phyloP scores from a whole-genome alignment of 2,888 invertebrate species.

The Aporophyla nigra region DNA sequence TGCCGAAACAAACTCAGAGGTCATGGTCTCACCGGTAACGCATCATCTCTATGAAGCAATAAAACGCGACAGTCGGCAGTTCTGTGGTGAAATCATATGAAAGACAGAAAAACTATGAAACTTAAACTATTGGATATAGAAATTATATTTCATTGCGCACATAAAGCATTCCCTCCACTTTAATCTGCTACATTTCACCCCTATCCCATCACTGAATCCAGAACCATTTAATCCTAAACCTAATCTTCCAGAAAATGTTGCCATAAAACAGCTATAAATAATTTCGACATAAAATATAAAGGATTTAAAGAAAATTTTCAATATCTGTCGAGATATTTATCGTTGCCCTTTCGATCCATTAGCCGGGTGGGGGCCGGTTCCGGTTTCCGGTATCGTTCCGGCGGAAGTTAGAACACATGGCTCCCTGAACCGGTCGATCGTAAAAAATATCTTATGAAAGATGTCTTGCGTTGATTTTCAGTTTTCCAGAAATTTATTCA shows the following conservation, averaged over 20 bases:
- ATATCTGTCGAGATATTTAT: slow-evolving; percentile 72
- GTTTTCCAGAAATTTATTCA: slow-evolving; percentile 61
- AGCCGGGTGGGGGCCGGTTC: slow-evolving; percentile 72
- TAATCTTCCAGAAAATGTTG: slow-evolving; percentile 54
- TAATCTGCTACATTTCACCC: slow-evolving; percentile 24
- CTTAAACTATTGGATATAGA: background rate
- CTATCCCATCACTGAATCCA: slow-evolving; percentile 15
- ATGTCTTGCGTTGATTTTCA: slow-evolving; percentile 51
- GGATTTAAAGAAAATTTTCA: slow-evolving; percentile 65
- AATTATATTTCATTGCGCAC: background rate
- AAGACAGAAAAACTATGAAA: background rate
- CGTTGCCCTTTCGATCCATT: slow-evolving; percentile 76
- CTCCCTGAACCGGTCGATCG: slow-evolving; percentile 58
- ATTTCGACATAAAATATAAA: slow-evolving; percentile 57
- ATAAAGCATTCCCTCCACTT: slow-evolving; percentile 8
- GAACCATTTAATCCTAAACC: slow-evolving; percentile 45
- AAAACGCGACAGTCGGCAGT: background rate
- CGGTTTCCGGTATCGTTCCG: slow-evolving; percentile 75
- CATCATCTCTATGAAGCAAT: no score
- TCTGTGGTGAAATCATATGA: background rate
- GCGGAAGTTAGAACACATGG: slow-evolving; percentile 69
- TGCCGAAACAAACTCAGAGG: no score
- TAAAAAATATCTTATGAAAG: slow-evolving; percentile 64
- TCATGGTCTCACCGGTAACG: no score
- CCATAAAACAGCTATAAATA: slow-evolving; percentile 58